phyloP scores from a whole-genome alignment of 2,888 invertebrate species.

The Tenthredo livida region DNA sequence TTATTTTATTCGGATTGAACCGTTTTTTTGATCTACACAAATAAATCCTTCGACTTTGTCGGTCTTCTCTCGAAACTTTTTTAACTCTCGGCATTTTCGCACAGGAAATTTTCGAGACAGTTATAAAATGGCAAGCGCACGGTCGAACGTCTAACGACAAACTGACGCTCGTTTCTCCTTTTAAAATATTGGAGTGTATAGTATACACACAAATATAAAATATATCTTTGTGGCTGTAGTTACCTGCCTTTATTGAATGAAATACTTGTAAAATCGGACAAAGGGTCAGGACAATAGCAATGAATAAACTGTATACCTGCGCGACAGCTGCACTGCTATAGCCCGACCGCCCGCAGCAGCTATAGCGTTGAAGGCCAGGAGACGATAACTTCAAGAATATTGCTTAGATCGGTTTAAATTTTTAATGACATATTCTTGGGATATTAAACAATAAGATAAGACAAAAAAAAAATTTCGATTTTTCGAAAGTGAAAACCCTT shows the following conservation, averaged over 20 bases:
- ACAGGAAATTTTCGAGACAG: slow-evolving; percentile 53
- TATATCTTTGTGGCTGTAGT: slow-evolving; percentile 52
- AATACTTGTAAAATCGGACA: slow-evolving; percentile 48
- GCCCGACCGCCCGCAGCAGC: slow-evolving; percentile 31
- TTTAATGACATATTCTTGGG: slow-evolving; percentile 25
- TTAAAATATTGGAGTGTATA: slow-evolving; percentile 54
- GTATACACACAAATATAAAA: slow-evolving; percentile 53
- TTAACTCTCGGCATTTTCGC: slow-evolving; percentile 54
- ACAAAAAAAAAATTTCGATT: slow-evolving; percentile 27
- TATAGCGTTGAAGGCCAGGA: slow-evolving; percentile 33
- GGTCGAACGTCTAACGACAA: slow-evolving; percentile 50
- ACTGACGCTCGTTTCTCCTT: slow-evolving; percentile 54
- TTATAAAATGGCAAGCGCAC: slow-evolving; percentile 54
- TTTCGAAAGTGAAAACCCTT: slow-evolving; percentile 28
- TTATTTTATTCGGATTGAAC: slow-evolving; percentile 52
- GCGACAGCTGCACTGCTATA: slow-evolving; percentile 32
- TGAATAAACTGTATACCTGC: slow-evolving; percentile 40
- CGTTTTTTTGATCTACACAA: slow-evolving; percentile 55
- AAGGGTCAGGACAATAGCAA: slow-evolving; percentile 51
- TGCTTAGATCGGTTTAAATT: slow-evolving; percentile 19
- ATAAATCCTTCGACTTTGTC: slow-evolving; percentile 51
- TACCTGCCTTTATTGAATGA: slow-evolving; percentile 52
- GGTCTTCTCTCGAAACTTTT: slow-evolving; percentile 54
- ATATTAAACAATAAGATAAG: slow-evolving; percentile 33
- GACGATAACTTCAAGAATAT: slow-evolving; percentile 26